Conservation (phyloP, 2,113 vertebrate genomes). For the Edolisoma coerulescens region DNA sequence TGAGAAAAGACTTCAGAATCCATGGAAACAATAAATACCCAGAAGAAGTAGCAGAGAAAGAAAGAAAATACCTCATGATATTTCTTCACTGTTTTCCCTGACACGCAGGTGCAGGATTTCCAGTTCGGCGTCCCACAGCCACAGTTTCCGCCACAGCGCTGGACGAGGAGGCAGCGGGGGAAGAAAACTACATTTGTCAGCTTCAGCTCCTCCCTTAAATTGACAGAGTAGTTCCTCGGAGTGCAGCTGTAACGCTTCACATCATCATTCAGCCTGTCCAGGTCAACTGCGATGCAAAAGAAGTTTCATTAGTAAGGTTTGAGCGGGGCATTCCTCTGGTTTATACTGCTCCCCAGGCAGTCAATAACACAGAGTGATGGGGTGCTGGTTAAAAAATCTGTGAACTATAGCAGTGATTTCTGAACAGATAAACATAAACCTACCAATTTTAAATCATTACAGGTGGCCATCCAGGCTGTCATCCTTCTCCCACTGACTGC, state of each 20-base stretch:
- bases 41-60: background rate
- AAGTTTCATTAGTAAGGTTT: background rate
- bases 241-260: slow-evolving; percentile 96
- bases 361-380: background rate
- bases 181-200: slow-evolving; percentile 89
- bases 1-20: background rate
- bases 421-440: background rate
- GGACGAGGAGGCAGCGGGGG: slow-evolving; percentile 92
- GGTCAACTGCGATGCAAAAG: slow-evolving; percentile 81
- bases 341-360: background rate
- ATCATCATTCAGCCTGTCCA: slow-evolving; percentile 91
- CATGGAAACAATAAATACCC: background rate
- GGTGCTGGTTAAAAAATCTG: background rate
- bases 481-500: background rate
- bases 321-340: background rate
- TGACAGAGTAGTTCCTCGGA: slow-evolving; percentile 91
- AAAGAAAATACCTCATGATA: slow-evolving; percentile 85
- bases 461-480: background rate
- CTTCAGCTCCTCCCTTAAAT: slow-evolving; percentile 90
- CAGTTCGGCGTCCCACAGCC: slow-evolving; percentile 85
- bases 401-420: background rate
- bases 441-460: background rate
- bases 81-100: slow-evolving; percentile 85
- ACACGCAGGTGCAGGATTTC: slow-evolving; percentile 86
- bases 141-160: slow-evolving; percentile 94